Conservation (phyloP, 2,888 invertebrate species). For the Germaria angustata region DNA sequence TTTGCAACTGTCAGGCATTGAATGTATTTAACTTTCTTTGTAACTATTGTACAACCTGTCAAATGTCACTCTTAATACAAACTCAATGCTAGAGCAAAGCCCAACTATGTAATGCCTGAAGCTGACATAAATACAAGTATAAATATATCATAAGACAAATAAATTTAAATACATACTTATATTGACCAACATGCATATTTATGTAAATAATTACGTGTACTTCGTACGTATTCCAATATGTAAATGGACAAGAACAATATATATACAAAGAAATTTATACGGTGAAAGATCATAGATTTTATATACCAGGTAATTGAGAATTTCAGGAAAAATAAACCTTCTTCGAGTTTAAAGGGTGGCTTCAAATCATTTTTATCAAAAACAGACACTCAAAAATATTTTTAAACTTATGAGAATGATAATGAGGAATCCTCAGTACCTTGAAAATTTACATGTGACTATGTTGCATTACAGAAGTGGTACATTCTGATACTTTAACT, state of each 20-base stretch:
- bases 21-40: slow-evolving; percentile 34
- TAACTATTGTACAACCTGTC: slow-evolving; percentile 14
- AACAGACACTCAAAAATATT: too few species aligned
- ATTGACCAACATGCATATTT: neutral
- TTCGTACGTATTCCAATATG: too few species aligned
- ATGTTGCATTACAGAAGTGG: too few species aligned
- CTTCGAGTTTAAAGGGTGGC: too few species aligned
- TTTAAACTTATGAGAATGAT: too few species aligned
- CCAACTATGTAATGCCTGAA: slow-evolving; percentile 34
- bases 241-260: neutral
- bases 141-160: neutral
- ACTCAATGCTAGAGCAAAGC: slow-evolving; percentile 3
- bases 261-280: neutral
- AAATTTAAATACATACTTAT: too few species aligned
- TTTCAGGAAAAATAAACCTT: too few species aligned
- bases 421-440: too few species aligned
- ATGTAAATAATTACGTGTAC: neutral
- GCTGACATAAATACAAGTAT: slow-evolving; percentile 10
- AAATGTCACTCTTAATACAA: slow-evolving; percentile 52
- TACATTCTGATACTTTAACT: too few species aligned
- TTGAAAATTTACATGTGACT: too few species aligned
- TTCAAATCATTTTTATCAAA: too few species aligned
- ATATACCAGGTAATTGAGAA: too few species aligned
- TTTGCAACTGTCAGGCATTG: slow-evolving; percentile 45
- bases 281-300: neutral